A percentile compares a stretch with the other conserved stretches of the same genome.
phyloP scores from a whole-genome alignment of 2,888 invertebrate species.

The Cataglyphis albicans region DNA sequence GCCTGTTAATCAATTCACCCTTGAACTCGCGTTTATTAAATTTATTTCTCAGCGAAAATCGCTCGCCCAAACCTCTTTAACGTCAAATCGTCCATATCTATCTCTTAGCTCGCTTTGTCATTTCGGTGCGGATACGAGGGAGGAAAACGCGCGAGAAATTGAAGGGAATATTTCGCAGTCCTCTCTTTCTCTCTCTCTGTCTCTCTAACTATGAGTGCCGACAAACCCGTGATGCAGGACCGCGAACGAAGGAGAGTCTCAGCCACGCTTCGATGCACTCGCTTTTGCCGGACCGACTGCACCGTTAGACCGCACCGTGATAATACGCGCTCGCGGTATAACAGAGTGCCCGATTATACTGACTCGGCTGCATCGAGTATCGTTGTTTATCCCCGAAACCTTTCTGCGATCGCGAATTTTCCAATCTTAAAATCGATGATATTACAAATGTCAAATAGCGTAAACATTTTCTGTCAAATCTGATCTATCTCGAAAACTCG shows the following conservation, averaged over 20 bases:
- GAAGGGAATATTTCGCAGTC: constrained; percentile 35
- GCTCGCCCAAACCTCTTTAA: background rate
- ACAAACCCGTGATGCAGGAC: constrained; percentile 50
- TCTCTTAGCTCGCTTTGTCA: background rate
- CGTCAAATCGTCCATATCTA: background rate
- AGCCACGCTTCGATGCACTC: constrained; percentile 72
- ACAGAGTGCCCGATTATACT: constrained; percentile 42
- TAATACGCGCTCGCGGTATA: constrained; percentile 52
- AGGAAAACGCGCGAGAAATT: constrained; percentile 37
- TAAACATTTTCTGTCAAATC: background rate
- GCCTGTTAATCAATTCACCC: background rate
- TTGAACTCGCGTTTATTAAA: background rate
- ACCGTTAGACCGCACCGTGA: constrained; percentile 68
- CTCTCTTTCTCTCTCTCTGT: background rate
- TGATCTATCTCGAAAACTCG: background rate
- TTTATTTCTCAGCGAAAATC: background rate
- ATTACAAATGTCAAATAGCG: background rate
- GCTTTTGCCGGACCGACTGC: constrained; percentile 55
- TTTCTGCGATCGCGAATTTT: background rate
- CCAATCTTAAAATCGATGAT: too few relatives aligned
- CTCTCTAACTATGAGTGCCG: constrained; percentile 36
- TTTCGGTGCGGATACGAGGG: background rate
- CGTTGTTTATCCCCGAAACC: constrained; percentile 17
- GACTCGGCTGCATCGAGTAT: constrained; percentile 10
- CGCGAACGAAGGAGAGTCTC: constrained; percentile 63